phyloP scores from a whole-genome alignment of 2,797 vertebrate species.

The Chelon labrosus region DNA sequence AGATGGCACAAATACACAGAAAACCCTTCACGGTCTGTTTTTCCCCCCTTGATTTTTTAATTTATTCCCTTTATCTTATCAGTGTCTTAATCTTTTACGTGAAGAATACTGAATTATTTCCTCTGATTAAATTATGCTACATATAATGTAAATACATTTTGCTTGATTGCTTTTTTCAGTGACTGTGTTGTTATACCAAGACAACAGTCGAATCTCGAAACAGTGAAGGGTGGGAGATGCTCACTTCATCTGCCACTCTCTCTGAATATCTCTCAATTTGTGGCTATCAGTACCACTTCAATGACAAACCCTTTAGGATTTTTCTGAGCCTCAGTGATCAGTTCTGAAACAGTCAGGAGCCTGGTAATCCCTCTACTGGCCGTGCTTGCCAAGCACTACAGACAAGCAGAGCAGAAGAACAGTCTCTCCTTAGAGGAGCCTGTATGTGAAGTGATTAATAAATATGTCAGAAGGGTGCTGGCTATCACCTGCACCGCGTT shows the following conservation, averaged over 20 bases:
- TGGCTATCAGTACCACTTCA: slow-evolving; percentile 49
- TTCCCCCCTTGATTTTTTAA: background rate
- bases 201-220: slow-evolving; percentile 34
- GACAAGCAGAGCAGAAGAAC: slow-evolving; percentile 7
- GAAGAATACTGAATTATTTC: background rate
- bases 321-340: slow-evolving; percentile 29
- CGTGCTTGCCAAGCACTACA: slow-evolving; percentile 6
- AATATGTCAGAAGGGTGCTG: slow-evolving; percentile 80
- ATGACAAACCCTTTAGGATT: slow-evolving; percentile 54
- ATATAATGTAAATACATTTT: background rate
- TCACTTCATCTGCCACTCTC: slow-evolving; percentile 62
- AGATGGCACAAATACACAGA: slow-evolving; percentile 22
- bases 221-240: slow-evolving; percentile 20
- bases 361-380: slow-evolving; percentile 43
- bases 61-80: background rate
- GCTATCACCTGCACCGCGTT: slow-evolving; percentile 75
- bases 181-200: slow-evolving; percentile 30
- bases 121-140: background rate
- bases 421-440: background rate
- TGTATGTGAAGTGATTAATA: slow-evolving; percentile 81
- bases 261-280: slow-evolving; percentile 64
- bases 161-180: background rate
- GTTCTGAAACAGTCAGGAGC: slow-evolving; percentile 21
- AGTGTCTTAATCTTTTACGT: background rate
- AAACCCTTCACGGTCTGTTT: too few relatives aligned